Percentiles rank a stretch among this genome's conserved stretches.
Evolutionary conservation across 2,797 vertebrate genomes (phyloP).

Genomic region (Sorex maritimensis): DNA sequence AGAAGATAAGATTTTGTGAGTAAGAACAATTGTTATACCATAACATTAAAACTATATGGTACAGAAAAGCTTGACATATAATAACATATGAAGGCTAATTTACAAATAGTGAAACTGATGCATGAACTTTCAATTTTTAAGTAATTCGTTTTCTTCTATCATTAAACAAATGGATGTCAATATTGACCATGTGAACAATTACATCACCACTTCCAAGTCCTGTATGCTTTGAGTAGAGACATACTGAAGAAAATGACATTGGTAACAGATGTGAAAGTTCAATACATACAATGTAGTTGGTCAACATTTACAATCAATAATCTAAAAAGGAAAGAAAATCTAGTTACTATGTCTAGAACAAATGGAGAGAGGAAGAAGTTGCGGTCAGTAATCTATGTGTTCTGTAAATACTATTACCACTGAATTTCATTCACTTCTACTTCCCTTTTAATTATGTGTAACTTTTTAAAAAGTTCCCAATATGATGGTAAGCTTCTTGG

Average conservation of each 20-base stretch:
- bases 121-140: background rate
- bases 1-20: background rate
- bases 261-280: background rate
- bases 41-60: background rate
- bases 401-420: background rate
- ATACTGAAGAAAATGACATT: background rate
- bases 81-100: background rate
- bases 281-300: too few species aligned
- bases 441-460: background rate
- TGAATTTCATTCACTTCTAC: conserved; percentile 39
- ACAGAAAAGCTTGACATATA: background rate
- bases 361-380: background rate
- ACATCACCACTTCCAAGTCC: background rate
- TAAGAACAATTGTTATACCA: background rate
- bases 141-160: background rate
- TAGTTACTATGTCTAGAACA: background rate
- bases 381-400: background rate
- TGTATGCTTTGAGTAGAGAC: background rate
- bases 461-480: background rate
- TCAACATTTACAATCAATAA: background rate
- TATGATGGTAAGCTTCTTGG: background rate
- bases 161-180: background rate
- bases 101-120: background rate
- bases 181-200: background rate
- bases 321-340: conserved; percentile 19